phyloP scores from a whole-genome alignment of 2,797 vertebrate genomes.

The Catamblyrhynchus diadema region DNA sequence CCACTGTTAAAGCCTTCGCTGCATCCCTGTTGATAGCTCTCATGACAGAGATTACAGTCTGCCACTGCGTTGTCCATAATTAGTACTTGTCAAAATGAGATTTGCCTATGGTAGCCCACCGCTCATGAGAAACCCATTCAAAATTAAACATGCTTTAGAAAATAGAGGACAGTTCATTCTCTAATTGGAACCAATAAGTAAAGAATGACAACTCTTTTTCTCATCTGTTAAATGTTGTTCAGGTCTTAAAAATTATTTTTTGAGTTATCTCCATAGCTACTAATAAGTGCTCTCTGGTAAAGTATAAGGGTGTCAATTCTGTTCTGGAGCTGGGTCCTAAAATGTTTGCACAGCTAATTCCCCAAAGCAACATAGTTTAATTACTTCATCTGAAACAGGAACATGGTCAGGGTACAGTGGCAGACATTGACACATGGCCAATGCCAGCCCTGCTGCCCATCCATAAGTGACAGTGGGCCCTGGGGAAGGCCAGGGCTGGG shows the following conservation, averaged over 20 bases:
- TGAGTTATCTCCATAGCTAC: neutral
- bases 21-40: slow-evolving; percentile 52
- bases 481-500: neutral
- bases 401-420: neutral
- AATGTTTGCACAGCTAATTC: neutral
- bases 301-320: neutral
- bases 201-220: neutral
- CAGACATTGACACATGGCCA: neutral
- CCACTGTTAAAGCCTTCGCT: slow-evolving; percentile 54
- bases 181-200: slow-evolving; percentile 28
- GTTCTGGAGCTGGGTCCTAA: neutral
- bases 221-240: neutral
- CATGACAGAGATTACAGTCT: slow-evolving; percentile 61
- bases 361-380: neutral
- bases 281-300: neutral
- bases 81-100: slow-evolving; percentile 53
- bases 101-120: slow-evolving; percentile 33
- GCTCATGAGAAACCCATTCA: slow-evolving; percentile 38
- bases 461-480: rapidly evolving
- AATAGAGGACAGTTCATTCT: slow-evolving; percentile 8
- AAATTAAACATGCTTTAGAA: slow-evolving; percentile 17
- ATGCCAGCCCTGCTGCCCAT: neutral
- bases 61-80: slow-evolving; percentile 34
- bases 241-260: neutral
- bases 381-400: neutral